A percentile compares a stretch with the other conserved stretches of the same genome.
Evolutionary conservation across 2,888 invertebrate genomes (phyloP).

Genomic region (Euspilapteryx auroguttella): DNA sequence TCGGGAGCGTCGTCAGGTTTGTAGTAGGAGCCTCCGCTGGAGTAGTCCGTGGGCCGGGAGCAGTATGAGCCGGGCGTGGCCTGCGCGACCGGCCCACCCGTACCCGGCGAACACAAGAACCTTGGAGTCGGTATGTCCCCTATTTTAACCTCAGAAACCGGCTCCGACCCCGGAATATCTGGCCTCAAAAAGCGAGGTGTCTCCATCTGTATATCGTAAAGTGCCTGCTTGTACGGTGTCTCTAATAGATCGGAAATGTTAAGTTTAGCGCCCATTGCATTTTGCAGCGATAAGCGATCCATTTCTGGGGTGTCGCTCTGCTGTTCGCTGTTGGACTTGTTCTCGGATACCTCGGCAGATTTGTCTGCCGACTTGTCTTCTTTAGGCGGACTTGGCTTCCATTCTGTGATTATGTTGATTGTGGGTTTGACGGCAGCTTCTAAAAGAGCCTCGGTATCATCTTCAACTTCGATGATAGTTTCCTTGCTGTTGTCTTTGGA

Average conservation of each 20-base stretch:
- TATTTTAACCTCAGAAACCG: constrained; percentile 57
- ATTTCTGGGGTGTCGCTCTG: constrained; percentile 36
- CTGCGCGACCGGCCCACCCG: no score
- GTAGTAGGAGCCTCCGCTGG: constrained; percentile 65
- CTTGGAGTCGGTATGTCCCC: constrained; percentile 60
- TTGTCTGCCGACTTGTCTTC: constrained; percentile 17
- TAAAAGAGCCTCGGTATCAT: constrained; percentile 5
- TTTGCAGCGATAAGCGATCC: constrained; percentile 35
- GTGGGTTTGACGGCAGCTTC: constrained; percentile 21
- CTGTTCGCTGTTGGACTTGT: no score
- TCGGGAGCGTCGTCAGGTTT: constrained; percentile 59
- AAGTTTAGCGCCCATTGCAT: constrained; percentile 39
- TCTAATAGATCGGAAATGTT: constrained; percentile 55
- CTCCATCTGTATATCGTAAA: constrained; percentile 49
- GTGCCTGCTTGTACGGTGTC: constrained; percentile 59
- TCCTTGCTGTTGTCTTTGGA: constrained; percentile 7
- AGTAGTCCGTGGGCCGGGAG: constrained; percentile 59
- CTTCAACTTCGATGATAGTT: constrained; percentile 4
- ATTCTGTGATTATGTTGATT: constrained; percentile 24
- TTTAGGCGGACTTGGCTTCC: constrained; percentile 8
- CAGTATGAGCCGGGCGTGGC: constrained; percentile 45
- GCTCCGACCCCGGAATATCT: constrained; percentile 34
- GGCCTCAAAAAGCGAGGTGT: constrained; percentile 58
- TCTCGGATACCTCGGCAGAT: constrained; percentile 8
- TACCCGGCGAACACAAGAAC: constrained; percentile 46